phyloP scores from a whole-genome alignment of 2,888 invertebrate genomes.

The Augochlorella aurata region DNA sequence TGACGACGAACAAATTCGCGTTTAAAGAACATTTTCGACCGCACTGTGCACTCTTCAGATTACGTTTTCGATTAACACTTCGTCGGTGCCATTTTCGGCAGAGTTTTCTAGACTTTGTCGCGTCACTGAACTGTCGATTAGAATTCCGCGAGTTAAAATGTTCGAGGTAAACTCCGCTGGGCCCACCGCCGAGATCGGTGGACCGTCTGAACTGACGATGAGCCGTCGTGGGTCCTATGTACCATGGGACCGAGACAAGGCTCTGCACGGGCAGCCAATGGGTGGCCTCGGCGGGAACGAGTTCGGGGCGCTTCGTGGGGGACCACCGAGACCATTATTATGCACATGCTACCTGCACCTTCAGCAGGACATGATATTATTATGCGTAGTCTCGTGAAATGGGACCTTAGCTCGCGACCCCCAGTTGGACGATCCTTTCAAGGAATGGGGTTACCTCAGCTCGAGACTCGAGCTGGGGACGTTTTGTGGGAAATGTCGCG shows the following conservation, averaged over 20 bases:
- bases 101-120: too few species aligned
- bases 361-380: constrained; percentile 46
- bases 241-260: constrained; percentile 74
- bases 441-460: constrained; percentile 21
- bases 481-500: constrained; percentile 12
- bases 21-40: not conserved
- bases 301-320: constrained; percentile 69
- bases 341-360: constrained; percentile 48
- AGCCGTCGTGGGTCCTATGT: constrained; percentile 63
- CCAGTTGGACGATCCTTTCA: constrained; percentile 14
- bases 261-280: constrained; percentile 69
- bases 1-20: not conserved
- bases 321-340: constrained; percentile 44
- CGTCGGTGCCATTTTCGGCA: not conserved
- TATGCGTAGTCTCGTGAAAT: constrained; percentile 44
- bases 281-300: constrained; percentile 63
- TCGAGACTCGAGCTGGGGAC: constrained; percentile 16
- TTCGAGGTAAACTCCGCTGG: constrained; percentile 10
- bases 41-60: not conserved
- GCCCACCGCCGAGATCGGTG: constrained; percentile 48
- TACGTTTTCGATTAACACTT: not conserved
- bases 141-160: not conserved
- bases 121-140: not conserved
- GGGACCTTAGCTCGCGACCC: constrained; percentile 25
- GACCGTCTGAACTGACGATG: constrained; percentile 57